Conservation (phyloP, 2,888 invertebrate genomes). For the Anagyrus pseudococci region DNA sequence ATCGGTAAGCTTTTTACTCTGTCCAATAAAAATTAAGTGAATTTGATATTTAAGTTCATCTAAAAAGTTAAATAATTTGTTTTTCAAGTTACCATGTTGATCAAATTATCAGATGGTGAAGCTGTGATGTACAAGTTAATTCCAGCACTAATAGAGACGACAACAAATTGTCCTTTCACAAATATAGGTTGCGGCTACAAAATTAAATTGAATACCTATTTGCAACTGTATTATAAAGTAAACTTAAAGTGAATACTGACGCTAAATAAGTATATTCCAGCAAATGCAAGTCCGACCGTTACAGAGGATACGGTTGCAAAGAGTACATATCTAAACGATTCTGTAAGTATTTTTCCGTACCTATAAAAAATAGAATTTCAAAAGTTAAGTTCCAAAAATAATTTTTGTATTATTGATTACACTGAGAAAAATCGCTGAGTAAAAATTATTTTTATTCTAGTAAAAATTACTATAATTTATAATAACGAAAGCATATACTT, state of each 20-base stretch:
- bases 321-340: conserved; percentile 33
- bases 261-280: conserved; percentile 18
- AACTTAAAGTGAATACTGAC: conserved; percentile 4
- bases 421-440: too few relatives aligned
- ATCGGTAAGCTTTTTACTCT: background rate
- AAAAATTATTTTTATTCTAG: too few relatives aligned
- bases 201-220: background rate
- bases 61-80: background rate
- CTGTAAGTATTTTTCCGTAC: conserved; percentile 29
- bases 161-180: conserved; percentile 36
- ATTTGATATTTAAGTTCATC: background rate
- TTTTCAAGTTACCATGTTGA: conserved; percentile 28
- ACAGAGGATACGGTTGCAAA: conserved; percentile 14
- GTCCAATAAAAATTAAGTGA: background rate
- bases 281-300: conserved; percentile 11
- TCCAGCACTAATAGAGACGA: conserved; percentile 28
- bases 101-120: conserved; percentile 40
- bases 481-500: too few relatives aligned
- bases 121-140: conserved; percentile 37
- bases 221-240: background rate
- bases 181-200: conserved; percentile 37
- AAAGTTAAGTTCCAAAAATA: background rate
- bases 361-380: conserved; percentile 15
- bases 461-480: too few relatives aligned
- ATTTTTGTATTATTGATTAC: background rate